phyloP scores from a whole-genome alignment of 2,797 vertebrate species.

The Thaleichthys pacificus region DNA sequence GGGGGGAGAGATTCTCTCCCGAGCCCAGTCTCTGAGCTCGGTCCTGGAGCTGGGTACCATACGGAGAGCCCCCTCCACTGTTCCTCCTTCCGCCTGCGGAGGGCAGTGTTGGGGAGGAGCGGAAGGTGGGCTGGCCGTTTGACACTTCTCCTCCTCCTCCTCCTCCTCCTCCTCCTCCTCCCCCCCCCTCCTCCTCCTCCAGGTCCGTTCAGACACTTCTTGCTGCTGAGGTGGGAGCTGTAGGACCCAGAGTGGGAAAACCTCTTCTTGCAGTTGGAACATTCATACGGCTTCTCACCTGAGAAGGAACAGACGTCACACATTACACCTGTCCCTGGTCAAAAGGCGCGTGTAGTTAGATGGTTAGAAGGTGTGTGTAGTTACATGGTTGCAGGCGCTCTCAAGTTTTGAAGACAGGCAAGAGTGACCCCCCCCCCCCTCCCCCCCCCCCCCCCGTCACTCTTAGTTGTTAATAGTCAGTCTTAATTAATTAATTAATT shows the following conservation, averaged over 20 bases:
- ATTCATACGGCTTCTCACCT: conserved; percentile 87
- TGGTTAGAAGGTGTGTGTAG: too few relatives aligned
- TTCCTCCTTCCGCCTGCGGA: conserved; percentile 62
- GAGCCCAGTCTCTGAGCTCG: background rate
- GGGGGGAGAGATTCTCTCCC: background rate
- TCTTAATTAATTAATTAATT: too few relatives aligned
- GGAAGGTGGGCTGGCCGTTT: conserved; percentile 66
- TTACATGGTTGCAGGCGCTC: too few relatives aligned
- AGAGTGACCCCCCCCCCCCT: too few relatives aligned
- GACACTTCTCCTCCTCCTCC: conserved; percentile 32
- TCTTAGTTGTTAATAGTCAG: too few relatives aligned
- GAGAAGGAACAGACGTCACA: too few relatives aligned
- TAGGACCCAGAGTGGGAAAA: conserved; percentile 84
- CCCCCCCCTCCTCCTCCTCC: conserved; percentile 52
- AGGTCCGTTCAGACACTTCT: conserved; percentile 74
- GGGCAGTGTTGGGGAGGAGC: conserved; percentile 65
- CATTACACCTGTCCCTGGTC: too few relatives aligned
- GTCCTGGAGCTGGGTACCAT: conserved; percentile 49
- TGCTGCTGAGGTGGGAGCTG: conserved; percentile 81
- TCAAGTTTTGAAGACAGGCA: too few relatives aligned
- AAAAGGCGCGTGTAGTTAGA: too few relatives aligned
- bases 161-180: conserved; percentile 48
- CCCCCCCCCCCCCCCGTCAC: too few relatives aligned
- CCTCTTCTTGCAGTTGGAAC: conserved; percentile 80
- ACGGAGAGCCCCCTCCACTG: conserved; percentile 57